Percentiles rank a stretch among this genome's conserved stretches.
Conservation (phyloP, 2,113 vertebrate species). For the Nothocercus julius region DNA sequence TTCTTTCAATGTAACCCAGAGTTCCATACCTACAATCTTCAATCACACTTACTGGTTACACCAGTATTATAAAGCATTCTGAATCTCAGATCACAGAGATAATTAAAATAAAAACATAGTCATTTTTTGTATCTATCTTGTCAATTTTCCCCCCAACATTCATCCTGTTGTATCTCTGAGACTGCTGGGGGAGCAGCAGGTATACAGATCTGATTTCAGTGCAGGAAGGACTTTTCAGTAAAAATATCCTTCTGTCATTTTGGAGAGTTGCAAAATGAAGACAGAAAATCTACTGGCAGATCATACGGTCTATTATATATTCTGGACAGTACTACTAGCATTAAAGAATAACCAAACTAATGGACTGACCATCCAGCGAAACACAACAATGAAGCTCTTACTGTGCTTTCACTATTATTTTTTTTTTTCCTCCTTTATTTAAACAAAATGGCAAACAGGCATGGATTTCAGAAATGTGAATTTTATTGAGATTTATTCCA, state of each 20-base stretch:
- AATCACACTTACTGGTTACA: background rate
- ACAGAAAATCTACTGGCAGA: background rate
- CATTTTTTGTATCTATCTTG: background rate
- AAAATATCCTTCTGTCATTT: background rate
- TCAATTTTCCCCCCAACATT: background rate
- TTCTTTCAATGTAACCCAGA: background rate
- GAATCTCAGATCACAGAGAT: background rate
- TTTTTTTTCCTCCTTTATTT: background rate
- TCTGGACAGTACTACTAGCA: background rate
- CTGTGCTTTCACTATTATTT: background rate
- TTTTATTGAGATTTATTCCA: constrained; percentile 46
- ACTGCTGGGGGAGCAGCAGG: background rate
- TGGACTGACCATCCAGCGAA: background rate
- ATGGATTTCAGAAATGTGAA: background rate
- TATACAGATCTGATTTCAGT: background rate
- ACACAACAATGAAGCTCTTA: background rate
- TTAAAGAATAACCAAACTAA: background rate
- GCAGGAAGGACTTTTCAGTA: background rate
- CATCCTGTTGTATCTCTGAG: background rate
- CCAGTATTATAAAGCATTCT: background rate
- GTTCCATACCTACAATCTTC: background rate
- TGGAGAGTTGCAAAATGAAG: background rate
- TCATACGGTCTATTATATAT: background rate
- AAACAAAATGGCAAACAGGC: background rate
- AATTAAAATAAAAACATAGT: background rate